These are phyloP conservation scores for Orthosia incerta DNA, from an alignment of 2,888 invertebrate genomes.

Conservation along the genomic window DNA sequence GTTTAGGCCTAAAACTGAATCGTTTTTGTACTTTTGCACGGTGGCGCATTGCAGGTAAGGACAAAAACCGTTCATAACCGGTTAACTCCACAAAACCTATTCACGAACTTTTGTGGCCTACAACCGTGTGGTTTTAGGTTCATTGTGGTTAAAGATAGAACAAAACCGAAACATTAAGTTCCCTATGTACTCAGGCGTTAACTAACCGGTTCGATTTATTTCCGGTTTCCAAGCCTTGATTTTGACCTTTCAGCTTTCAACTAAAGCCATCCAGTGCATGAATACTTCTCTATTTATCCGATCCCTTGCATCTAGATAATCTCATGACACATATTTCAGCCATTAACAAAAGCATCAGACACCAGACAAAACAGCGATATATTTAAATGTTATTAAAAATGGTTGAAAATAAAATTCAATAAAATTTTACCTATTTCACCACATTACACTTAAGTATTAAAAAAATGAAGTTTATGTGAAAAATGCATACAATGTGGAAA, in stretches of 20 bases:
- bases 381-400: slow-evolving; percentile 36
- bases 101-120: too few species aligned
- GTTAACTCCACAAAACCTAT: too few species aligned
- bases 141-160: too few species aligned
- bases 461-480: slow-evolving; percentile 8
- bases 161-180: too few species aligned
- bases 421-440: slow-evolving; percentile 31
- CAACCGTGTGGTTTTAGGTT: too few species aligned
- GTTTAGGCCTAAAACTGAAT: too few species aligned
- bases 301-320: slow-evolving; percentile 46
- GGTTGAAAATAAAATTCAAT: slow-evolving; percentile 42
- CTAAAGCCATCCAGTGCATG: background rate
- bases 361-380: background rate
- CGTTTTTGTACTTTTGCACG: too few species aligned
- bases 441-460: slow-evolving; percentile 18
- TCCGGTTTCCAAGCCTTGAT: too few species aligned
- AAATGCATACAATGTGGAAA: slow-evolving; percentile 37
- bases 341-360: slow-evolving; percentile 11
- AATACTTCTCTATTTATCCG: background rate
- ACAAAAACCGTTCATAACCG: too few species aligned
- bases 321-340: slow-evolving; percentile 44
- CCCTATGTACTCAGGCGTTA: too few species aligned
- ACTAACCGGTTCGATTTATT: too few species aligned
- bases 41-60: too few species aligned
- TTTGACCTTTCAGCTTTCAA: background rate